Evolutionary conservation across 1,140 invertebrate species (phyloP).

Genomic region (Laupala kohalensis): DNA sequence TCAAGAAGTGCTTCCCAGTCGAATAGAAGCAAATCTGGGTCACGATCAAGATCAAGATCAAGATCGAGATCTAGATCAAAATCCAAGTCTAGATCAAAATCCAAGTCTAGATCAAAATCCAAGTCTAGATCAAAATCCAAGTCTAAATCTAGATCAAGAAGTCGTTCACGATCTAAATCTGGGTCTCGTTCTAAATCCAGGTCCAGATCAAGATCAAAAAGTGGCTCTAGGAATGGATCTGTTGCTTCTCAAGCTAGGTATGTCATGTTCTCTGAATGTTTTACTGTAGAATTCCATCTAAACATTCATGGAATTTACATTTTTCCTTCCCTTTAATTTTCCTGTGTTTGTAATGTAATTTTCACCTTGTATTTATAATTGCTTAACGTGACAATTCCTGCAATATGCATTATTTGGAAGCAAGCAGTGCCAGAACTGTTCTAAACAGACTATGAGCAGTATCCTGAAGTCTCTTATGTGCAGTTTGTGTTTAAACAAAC

Average conservation of each 20-base stretch:
- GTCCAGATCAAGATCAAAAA: background rate
- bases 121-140: constrained; percentile 30
- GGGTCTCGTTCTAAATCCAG: constrained; percentile 18
- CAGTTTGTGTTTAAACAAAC: too few species aligned
- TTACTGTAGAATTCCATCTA: background rate
- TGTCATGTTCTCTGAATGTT: background rate
- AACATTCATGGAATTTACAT: background rate
- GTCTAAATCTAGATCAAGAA: constrained; percentile 31
- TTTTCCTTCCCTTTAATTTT: background rate
- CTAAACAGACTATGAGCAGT: too few species aligned
- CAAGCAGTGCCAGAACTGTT: too few species aligned
- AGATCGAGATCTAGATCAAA: constrained; percentile 19
- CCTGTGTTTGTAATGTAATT: background rate
- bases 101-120: constrained; percentile 22
- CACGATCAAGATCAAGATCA: constrained; percentile 27
- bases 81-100: constrained; percentile 20
- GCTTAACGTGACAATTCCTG: too few species aligned
- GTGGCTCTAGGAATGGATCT: constrained; percentile 19
- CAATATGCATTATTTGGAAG: too few species aligned
- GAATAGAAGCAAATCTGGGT: constrained; percentile 21
- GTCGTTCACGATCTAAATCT: constrained; percentile 26
- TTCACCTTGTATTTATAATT: too few species aligned
- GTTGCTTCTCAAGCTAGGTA: constrained; percentile 13
- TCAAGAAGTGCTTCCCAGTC: constrained; percentile 19
- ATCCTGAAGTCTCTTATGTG: too few species aligned